Conservation (phyloP, 2,888 invertebrate species). For the Lumbricus terrestris region DNA sequence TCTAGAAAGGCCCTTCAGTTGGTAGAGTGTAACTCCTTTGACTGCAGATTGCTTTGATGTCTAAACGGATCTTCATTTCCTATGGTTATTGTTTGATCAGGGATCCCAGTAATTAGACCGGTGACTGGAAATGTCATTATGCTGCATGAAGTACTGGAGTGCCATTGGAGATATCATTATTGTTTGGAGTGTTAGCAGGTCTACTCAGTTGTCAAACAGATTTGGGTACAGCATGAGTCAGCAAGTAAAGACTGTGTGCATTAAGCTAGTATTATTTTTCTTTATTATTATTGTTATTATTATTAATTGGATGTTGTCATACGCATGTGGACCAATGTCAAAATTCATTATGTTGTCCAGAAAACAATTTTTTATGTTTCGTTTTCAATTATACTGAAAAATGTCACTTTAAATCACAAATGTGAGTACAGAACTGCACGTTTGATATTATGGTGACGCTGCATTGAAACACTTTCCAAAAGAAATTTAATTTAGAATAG, state of each 20-base stretch:
- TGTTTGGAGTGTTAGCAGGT: not conserved
- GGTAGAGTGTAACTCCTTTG: not conserved
- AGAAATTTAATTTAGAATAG: too few relatives aligned
- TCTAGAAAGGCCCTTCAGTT: not conserved
- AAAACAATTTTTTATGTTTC: too few relatives aligned
- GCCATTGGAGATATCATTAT: not conserved
- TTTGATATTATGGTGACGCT: too few relatives aligned
- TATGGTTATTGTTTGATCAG: not conserved
- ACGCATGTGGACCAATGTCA: too few relatives aligned
- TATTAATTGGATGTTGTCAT: too few relatives aligned
- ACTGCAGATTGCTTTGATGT: not conserved
- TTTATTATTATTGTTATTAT: not conserved
- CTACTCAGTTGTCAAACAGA: not conserved
- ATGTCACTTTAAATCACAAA: too few relatives aligned
- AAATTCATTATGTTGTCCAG: too few relatives aligned
- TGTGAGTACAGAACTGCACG: too few relatives aligned
- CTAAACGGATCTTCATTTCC: not conserved
- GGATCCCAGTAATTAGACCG: not conserved
- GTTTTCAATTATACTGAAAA: too few relatives aligned
- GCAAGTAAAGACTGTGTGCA: not conserved
- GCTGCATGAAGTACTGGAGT: not conserved
- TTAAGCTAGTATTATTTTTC: not conserved
- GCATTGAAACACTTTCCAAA: too few relatives aligned
- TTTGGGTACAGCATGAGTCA: not conserved
- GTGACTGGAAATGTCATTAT: not conserved